These are phyloP conservation scores for Cenopis cana DNA, from an alignment of 2,888 invertebrate genomes.

Conservation along the genomic window DNA sequence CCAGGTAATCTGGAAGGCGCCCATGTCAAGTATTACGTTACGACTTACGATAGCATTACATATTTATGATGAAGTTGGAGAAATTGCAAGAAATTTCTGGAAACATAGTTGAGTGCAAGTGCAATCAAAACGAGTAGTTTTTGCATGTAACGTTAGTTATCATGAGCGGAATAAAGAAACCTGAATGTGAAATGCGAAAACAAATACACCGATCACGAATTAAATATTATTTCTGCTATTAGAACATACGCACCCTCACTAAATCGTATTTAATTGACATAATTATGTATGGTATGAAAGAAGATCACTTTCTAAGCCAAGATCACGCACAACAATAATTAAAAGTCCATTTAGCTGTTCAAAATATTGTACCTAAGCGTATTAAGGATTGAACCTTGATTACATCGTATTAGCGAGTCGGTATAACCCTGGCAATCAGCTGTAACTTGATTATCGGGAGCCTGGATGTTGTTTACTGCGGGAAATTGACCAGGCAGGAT, in stretches of 20 bases:
- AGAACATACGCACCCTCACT: not conserved
- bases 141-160: no score
- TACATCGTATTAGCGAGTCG: conserved; percentile 1
- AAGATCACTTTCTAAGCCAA: not conserved
- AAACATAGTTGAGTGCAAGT: not conserved
- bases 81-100: conserved; percentile 1
- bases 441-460: conserved; percentile 33
- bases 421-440: conserved; percentile 8
- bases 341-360: not conserved
- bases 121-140: not conserved
- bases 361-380: conserved; percentile 2
- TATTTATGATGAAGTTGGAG: not conserved
- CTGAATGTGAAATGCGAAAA: no score
- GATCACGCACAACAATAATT: conserved; percentile 13
- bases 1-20: conserved; percentile 24
- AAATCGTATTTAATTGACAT: not conserved
- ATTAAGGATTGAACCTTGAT: not conserved
- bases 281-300: not conserved
- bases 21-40: conserved; percentile 6
- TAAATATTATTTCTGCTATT: no score
- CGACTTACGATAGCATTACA: conserved; percentile 8
- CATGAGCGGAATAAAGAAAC: no score
- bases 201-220: no score
- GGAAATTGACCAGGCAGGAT: conserved; percentile 37
- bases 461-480: conserved; percentile 31